Conservation (phyloP, 2,797 vertebrate genomes). For the Halcyon chelicuti region DNA sequence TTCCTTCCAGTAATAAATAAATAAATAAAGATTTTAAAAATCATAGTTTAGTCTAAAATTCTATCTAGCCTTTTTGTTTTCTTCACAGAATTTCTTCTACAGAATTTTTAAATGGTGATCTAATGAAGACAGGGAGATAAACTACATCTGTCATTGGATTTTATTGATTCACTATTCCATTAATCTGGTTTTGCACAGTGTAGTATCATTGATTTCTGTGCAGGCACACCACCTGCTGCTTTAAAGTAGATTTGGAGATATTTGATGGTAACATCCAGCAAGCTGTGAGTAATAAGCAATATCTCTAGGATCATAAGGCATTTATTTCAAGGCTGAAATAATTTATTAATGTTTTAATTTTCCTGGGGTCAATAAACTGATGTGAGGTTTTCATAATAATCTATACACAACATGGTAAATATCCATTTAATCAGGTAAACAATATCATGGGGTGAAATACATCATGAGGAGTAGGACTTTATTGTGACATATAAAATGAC, state of each 20-base stretch:
- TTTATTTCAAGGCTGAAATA: not conserved
- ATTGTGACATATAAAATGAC: not conserved
- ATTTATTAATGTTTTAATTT: not conserved
- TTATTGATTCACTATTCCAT: conserved; percentile 18
- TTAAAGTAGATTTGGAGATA: conserved; percentile 19
- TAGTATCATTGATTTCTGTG: conserved; percentile 34
- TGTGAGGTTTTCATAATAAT: not conserved
- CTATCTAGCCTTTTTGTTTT: not conserved
- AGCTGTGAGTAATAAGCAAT: not conserved
- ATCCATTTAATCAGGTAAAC: not conserved
- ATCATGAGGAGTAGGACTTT: not conserved
- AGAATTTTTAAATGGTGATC: not conserved
- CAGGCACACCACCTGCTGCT: not conserved
- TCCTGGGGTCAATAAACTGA: not conserved
- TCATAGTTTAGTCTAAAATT: not conserved
- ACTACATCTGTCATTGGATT: not conserved
- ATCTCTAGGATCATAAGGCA: not conserved
- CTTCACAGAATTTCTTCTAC: not conserved
- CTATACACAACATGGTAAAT: not conserved
- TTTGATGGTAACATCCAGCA: not conserved
- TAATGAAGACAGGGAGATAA: conserved; percentile 3
- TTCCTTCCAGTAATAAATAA: not conserved
- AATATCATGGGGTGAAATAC: not conserved
- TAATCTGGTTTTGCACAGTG: not conserved
- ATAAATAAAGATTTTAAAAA: not conserved